A percentile compares a stretch with the other conserved stretches of the same genome.
phyloP scores from a whole-genome alignment of 2,797 vertebrate species.

The Lutjanus campechanus region DNA sequence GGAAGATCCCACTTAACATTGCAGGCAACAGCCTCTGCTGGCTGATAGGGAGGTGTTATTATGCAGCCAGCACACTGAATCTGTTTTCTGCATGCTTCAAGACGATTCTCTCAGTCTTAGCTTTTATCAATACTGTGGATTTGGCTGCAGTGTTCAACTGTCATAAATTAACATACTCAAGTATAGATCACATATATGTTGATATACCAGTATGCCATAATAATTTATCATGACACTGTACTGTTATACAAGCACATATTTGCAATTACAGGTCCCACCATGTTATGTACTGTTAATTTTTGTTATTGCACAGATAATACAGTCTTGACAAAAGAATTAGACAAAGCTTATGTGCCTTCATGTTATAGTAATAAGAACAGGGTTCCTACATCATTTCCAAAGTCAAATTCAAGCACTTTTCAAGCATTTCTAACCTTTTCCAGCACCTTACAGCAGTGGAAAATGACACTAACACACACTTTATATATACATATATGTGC shows the following conservation, averaged over 20 bases:
- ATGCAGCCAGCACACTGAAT: neutral
- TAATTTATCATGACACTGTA: too few species aligned
- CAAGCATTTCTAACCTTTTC: too few species aligned
- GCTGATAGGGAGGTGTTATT: neutral
- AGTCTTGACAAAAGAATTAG: neutral
- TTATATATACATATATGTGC: too few species aligned
- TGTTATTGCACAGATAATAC: neutral
- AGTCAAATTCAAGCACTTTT: too few species aligned
- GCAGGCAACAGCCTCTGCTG: conserved; percentile 6
- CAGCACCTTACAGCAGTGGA: too few species aligned
- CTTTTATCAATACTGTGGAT: neutral
- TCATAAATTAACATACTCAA: neutral
- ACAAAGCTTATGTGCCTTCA: neutral
- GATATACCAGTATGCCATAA: neutral
- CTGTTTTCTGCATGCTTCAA: neutral
- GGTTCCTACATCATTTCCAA: too few species aligned
- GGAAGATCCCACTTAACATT: conserved; percentile 42
- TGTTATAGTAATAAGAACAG: neutral
- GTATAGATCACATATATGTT: neutral
- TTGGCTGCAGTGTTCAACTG: neutral
- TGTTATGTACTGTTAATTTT: neutral
- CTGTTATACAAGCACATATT: neutral
- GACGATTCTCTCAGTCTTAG: neutral
- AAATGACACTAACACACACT: too few species aligned
- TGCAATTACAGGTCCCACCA: neutral